Evolutionary conservation across 2,888 invertebrate genomes (phyloP).

Genomic region (Folsomia candida): DNA sequence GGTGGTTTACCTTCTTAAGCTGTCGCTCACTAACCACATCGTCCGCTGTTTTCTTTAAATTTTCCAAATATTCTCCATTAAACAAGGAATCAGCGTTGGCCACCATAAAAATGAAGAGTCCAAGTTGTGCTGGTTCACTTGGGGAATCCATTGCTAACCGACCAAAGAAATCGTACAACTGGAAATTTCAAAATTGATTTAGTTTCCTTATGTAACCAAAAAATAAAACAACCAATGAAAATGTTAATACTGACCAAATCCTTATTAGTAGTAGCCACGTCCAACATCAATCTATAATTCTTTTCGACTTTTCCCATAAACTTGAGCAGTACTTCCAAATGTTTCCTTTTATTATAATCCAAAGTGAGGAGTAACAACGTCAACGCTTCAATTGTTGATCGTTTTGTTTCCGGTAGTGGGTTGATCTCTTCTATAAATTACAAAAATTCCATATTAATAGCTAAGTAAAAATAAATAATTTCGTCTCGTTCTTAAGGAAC

Average conservation of each 20-base stretch:
- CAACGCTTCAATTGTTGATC: neutral
- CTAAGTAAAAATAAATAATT: too few species aligned
- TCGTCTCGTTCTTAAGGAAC: too few species aligned
- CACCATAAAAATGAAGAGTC: neutral
- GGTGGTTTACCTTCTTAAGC: conserved; percentile 37
- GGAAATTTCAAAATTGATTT: too few species aligned
- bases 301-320: conserved; percentile 44
- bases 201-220: too few species aligned
- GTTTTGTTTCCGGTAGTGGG: neutral
- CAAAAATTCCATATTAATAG: too few species aligned
- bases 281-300: conserved; percentile 46
- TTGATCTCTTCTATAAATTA: too few species aligned
- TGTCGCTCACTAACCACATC: conserved; percentile 43
- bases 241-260: conserved; percentile 37
- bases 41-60: conserved; percentile 16
- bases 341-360: conserved; percentile 30
- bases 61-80: neutral
- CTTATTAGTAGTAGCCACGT: conserved; percentile 42
- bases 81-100: neutral
- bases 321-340: conserved; percentile 44
- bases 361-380: neutral
- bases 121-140: neutral
- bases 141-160: neutral
- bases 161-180: neutral
- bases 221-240: too few species aligned